Base-by-base conservation (phyloP, 1,140 invertebrate genomes). In the Drosophila kohkoa region DNA sequence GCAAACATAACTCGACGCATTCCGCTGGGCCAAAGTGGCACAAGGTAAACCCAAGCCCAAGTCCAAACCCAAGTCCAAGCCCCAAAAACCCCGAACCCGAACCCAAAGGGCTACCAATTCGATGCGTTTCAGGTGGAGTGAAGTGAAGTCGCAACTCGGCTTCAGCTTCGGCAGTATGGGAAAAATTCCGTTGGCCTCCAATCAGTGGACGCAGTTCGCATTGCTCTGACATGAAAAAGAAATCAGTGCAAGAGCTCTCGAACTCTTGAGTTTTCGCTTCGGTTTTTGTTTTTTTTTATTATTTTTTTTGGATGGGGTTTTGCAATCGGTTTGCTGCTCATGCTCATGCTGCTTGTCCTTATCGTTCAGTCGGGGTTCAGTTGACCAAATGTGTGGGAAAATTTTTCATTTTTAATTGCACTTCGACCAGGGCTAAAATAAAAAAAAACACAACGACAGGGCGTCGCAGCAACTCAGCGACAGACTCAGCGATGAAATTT, bases 381-480 rank as follows among this genome's bases (percentile, higher is more conserved):
- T 69, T 87, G 70, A 70, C 67, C 82, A 48, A 81, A 87, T 86
- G 86, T 90, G 87, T 90, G 87, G 87, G 87, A 90, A 90, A 90
- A 90, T 90, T 90, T 82, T 88, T 90, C 82, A 91, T 77, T 91
- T 90, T 90, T 90, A 90, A 90, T 90, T 90, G 87, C 87, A 82
- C 85, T 80, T 77, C 20, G 78, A 74, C 16, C 46, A 57, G 63
- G 49, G 43, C 41, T 7, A 54, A 54, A 55, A n/a, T n/a, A 30
- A 25, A 25, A 25, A 4, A 25, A 25, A 25, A 3, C 32, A 41
- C 35, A 57, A 15, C 54, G 15, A 57, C 32, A 11, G 54, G 15
- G 16, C 13, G 15, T 7, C 15, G 6, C 46, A 20, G 58, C 20
- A 41, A 13, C 49, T 16, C 46, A 20, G 58, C 20, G 58, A 25